These are phyloP conservation scores for Ciconia maguari DNA, from an alignment of 2,113 vertebrate genomes.

Conservation along the genomic window DNA sequence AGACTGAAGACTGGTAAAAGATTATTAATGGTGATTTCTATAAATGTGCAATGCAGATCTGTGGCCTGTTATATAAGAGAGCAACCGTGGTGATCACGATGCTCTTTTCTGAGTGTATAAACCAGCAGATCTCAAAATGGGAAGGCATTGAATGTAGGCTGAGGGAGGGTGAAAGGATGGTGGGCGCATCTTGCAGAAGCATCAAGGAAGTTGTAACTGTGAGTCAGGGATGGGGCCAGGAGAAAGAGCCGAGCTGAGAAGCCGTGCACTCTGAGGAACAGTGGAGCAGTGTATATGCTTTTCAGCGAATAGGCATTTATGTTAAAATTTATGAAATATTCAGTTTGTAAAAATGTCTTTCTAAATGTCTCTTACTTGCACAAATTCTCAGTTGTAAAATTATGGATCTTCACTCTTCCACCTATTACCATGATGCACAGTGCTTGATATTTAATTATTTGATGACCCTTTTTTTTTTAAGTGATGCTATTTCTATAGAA, in stretches of 20 bases:
- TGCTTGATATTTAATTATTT: background rate
- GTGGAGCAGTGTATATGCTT: background rate
- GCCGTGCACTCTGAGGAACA: background rate
- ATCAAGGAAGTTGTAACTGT: background rate
- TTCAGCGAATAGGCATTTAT: background rate
- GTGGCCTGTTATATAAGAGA: background rate
- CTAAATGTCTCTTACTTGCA: background rate
- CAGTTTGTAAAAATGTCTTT: background rate
- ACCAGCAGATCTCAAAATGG: background rate
- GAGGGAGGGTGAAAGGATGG: background rate
- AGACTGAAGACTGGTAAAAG: background rate
- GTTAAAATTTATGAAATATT: background rate
- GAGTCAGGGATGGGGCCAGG: background rate
- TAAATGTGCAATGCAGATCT: background rate
- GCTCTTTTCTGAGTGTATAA: background rate
- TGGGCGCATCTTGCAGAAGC: background rate
- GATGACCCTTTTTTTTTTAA: background rate
- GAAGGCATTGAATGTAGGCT: background rate
- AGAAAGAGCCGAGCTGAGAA: background rate
- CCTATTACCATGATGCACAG: background rate
- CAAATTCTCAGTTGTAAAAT: background rate
- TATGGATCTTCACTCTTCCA: background rate
- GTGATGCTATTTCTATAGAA: background rate
- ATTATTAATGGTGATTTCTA: background rate
- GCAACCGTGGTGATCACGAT: fast-evolving